phyloP scores from a whole-genome alignment of 2,888 invertebrate genomes.

The Dolomedes plantarius region DNA sequence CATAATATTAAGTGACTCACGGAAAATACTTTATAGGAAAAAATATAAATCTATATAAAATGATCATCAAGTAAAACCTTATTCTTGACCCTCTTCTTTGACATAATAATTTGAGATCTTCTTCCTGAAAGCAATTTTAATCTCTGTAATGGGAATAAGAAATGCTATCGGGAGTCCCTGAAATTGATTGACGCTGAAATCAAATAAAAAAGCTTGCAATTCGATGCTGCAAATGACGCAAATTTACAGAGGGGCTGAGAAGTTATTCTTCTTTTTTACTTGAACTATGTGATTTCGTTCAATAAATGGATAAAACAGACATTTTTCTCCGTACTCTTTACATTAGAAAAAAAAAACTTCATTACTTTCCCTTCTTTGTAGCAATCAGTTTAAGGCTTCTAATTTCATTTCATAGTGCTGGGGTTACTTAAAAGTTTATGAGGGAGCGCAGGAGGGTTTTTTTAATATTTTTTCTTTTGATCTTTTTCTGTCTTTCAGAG shows the following conservation, averaged over 20 bases:
- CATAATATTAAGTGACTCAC: too few species aligned
- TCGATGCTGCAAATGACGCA: conserved; percentile 26
- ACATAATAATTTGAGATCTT: background rate
- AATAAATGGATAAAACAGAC: background rate
- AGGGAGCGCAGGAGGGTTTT: too few species aligned
- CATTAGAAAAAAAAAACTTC: conserved; percentile 22
- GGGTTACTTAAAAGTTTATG: conserved; percentile 5
- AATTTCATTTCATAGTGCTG: conserved; percentile 25
- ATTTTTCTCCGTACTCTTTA: conserved; percentile 1
- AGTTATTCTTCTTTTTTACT: background rate
- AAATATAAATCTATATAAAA: too few species aligned
- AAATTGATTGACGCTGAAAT: conserved; percentile 24
- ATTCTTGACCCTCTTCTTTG: too few species aligned
- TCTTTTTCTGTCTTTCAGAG: too few species aligned
- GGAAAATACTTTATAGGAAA: too few species aligned
- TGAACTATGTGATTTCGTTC: conserved; percentile 7
- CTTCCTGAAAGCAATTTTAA: background rate
- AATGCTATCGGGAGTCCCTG: background rate
- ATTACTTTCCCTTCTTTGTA: background rate
- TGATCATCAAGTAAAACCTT: too few species aligned
- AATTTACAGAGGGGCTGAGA: conserved; percentile 19
- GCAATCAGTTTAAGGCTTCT: conserved; percentile 20
- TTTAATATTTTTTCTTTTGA: too few species aligned
- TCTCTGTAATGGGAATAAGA: conserved; percentile 2
- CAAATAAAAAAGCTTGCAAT: conserved; percentile 29